Evolutionary conservation across 2,113 vertebrate species (phyloP).

Genomic region (Patagioenas fasciata): DNA sequence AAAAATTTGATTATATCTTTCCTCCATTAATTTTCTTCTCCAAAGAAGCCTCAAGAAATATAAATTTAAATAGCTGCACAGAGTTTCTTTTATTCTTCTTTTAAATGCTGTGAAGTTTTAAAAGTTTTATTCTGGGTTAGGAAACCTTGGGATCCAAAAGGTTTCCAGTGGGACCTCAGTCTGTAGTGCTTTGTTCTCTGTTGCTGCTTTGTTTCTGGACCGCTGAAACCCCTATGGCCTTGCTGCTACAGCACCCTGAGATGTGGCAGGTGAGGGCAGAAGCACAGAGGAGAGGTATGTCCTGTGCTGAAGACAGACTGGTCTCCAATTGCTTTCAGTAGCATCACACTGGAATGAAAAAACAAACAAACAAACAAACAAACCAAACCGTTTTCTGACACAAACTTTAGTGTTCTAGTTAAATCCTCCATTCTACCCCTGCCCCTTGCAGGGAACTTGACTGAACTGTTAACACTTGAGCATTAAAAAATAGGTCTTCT

Average conservation of each 20-base stretch:
- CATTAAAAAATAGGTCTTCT: background rate
- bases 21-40: background rate
- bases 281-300: background rate
- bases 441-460: background rate
- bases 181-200: background rate
- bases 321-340: background rate
- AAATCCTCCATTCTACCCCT: conserved; percentile 9
- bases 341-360: background rate
- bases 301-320: background rate
- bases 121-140: background rate
- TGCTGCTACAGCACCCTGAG: background rate
- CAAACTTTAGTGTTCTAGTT: background rate
- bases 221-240: background rate
- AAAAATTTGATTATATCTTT: background rate
- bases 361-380: background rate
- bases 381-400: background rate
- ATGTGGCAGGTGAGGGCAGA: background rate
- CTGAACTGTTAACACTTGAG: background rate
- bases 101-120: background rate
- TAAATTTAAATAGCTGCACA: background rate
- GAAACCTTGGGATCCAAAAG: background rate
- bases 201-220: background rate
- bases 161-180: background rate
- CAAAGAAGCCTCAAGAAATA: background rate
- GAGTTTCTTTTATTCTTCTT: background rate